A percentile compares a stretch with the other conserved stretches of the same genome.
These are phyloP conservation scores for Hassar affinis DNA, from an alignment of 2,113 vertebrate species.

Conservation along the genomic window DNA sequence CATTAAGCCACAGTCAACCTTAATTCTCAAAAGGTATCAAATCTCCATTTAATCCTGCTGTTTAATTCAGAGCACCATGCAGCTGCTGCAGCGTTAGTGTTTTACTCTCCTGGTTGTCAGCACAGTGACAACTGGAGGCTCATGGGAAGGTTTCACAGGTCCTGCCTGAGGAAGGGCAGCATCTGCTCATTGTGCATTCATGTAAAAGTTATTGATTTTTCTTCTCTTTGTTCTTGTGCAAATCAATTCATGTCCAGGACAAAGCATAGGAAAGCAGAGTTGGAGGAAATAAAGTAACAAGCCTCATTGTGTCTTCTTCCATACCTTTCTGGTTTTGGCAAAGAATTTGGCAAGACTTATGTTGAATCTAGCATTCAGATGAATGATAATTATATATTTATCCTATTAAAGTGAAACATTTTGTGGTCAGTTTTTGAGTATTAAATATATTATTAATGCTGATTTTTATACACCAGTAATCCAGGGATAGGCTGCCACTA, in stretches of 20 bases:
- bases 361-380: too few species aligned
- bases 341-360: background rate
- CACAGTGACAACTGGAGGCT: constrained; percentile 16
- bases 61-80: constrained; percentile 77
- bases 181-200: constrained; percentile 71
- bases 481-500: constrained; percentile 8
- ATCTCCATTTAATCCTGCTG: constrained; percentile 80
- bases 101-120: constrained; percentile 60
- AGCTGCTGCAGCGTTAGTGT: constrained; percentile 35
- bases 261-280: constrained; percentile 60
- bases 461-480: constrained; percentile 31
- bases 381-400: background rate
- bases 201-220: constrained; percentile 73
- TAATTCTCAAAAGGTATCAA: constrained; percentile 85
- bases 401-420: background rate
- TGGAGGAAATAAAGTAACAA: constrained; percentile 62
- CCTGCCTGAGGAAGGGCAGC: constrained; percentile 41
- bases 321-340: too few species aligned
- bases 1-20: constrained; percentile 80
- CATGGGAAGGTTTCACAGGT: constrained; percentile 25
- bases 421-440: background rate
- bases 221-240: constrained; percentile 51
- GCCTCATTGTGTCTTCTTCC: constrained; percentile 58
- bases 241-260: constrained; percentile 67
- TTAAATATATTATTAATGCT: constrained; percentile 52